Evolutionary conservation across 2,888 invertebrate species (phyloP).

Genomic region (Chromoteleia sp.): DNA sequence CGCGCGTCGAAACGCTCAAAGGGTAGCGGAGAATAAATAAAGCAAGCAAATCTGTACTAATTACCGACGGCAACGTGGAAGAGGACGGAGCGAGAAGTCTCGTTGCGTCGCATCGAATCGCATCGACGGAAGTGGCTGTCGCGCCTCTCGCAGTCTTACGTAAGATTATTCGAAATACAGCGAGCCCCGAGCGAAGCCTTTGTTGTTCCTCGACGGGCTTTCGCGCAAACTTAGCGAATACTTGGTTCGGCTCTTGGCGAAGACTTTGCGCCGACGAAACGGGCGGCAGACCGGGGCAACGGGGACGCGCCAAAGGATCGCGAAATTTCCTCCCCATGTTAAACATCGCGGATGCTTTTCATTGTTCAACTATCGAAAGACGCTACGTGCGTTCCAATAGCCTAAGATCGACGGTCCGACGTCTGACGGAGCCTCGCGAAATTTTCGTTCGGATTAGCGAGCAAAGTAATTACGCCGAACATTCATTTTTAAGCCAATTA

Average conservation of each 20-base stretch:
- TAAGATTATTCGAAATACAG: slow-evolving; percentile 77
- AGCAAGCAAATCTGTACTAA: slow-evolving; percentile 52
- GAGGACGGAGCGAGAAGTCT: background rate
- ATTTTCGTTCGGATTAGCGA: slow-evolving; percentile 23
- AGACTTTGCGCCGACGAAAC: slow-evolving; percentile 63
- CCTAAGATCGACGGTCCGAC: background rate
- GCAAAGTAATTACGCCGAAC: background rate
- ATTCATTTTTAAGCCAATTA: no score
- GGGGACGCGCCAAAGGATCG: slow-evolving; percentile 45
- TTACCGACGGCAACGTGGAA: slow-evolving; percentile 9
- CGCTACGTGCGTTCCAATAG: slow-evolving; percentile 49
- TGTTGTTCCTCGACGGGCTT: slow-evolving; percentile 75
- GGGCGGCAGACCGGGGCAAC: slow-evolving; percentile 20
- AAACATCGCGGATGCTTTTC: slow-evolving; percentile 57
- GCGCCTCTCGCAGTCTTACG: slow-evolving; percentile 56
- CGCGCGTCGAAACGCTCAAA: slow-evolving; percentile 9
- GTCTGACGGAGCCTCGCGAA: slow-evolving; percentile 2
- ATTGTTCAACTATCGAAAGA: slow-evolving; percentile 39
- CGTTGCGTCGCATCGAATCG: slow-evolving; percentile 26
- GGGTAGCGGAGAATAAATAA: slow-evolving; percentile 11
- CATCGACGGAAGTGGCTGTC: slow-evolving; percentile 26
- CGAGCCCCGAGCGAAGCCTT: slow-evolving; percentile 76
- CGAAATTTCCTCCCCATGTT: slow-evolving; percentile 52
- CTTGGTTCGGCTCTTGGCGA: slow-evolving; percentile 64
- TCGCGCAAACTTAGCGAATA: slow-evolving; percentile 69